phyloP scores from a whole-genome alignment of 2,797 vertebrate species.

The Gallinago stenura region DNA sequence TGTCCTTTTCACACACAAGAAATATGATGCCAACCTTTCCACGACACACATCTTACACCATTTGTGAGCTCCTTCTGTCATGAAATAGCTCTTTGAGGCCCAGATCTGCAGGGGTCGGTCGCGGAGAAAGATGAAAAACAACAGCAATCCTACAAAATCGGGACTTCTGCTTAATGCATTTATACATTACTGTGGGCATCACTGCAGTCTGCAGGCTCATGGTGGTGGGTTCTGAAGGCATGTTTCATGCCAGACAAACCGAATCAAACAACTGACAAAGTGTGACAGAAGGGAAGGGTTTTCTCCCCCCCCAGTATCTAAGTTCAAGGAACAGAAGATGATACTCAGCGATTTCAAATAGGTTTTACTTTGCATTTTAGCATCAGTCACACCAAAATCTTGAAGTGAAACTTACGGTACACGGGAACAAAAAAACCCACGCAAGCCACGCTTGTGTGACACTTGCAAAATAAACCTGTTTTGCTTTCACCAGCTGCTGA shows the following conservation, averaged over 20 bases:
- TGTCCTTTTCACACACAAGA: constrained; percentile 27
- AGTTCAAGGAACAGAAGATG: constrained; percentile 21
- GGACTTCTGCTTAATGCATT: background rate
- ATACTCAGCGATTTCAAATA: constrained; percentile 13
- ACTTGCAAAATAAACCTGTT: background rate
- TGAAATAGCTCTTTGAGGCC: background rate
- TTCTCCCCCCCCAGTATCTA: background rate
- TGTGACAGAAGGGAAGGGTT: background rate
- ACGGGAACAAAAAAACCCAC: background rate
- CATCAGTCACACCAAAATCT: background rate
- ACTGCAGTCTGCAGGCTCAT: background rate
- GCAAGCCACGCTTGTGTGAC: fast-evolving
- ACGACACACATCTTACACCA: background rate
- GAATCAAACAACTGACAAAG: background rate
- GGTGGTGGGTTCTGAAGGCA: background rate
- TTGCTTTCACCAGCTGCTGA: background rate
- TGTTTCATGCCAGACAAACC: background rate
- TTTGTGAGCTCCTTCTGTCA: constrained; percentile 40
- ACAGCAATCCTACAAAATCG: background rate
- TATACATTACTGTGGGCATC: background rate
- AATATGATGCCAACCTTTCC: constrained; percentile 47
- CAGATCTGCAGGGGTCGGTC: background rate
- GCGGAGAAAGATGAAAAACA: constrained; percentile 3
- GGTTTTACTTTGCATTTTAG: background rate
- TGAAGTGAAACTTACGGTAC: background rate